Evolutionary conservation across 2,113 vertebrate species (phyloP).

Genomic region (Pelodiscus sinensis): DNA sequence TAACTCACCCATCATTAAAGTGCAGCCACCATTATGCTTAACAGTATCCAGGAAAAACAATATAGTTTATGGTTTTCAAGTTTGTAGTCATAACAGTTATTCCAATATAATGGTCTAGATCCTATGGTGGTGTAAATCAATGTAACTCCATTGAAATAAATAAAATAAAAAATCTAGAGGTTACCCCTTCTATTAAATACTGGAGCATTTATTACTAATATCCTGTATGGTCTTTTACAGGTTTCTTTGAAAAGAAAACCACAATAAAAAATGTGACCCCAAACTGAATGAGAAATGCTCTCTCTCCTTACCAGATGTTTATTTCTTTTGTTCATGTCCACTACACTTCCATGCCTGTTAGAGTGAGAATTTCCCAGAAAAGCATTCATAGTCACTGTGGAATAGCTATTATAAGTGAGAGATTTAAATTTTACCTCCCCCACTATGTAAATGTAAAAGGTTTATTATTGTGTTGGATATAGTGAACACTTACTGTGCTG

Average conservation of each 20-base stretch:
- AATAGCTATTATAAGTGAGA: slow-evolving; percentile 16
- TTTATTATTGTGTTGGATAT: slow-evolving; percentile 14
- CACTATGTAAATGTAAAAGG: background rate
- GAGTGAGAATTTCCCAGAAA: slow-evolving; percentile 40
- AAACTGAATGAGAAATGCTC: background rate
- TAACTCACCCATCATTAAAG: background rate
- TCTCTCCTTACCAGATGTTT: slow-evolving; percentile 19
- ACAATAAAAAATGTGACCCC: slow-evolving; percentile 32
- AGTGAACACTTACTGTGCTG: slow-evolving; percentile 19
- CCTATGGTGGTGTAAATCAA: background rate
- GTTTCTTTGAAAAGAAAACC: background rate
- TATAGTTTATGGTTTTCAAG: slow-evolving; percentile 19
- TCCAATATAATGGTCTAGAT: slow-evolving; percentile 30
- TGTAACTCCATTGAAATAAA: slow-evolving; percentile 12
- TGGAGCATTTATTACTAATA: background rate
- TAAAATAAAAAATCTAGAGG: slow-evolving; percentile 23
- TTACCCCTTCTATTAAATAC: background rate
- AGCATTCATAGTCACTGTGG: background rate
- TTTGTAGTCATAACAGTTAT: background rate
- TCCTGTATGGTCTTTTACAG: slow-evolving; percentile 28
- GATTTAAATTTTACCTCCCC: slow-evolving; percentile 35
- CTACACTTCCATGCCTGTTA: slow-evolving; percentile 15
- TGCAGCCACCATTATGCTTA: background rate
- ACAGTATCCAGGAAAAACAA: background rate
- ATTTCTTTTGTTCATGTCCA: background rate